Conservation (phyloP, 1,140 invertebrate species). For the Cherax destructor region DNA sequence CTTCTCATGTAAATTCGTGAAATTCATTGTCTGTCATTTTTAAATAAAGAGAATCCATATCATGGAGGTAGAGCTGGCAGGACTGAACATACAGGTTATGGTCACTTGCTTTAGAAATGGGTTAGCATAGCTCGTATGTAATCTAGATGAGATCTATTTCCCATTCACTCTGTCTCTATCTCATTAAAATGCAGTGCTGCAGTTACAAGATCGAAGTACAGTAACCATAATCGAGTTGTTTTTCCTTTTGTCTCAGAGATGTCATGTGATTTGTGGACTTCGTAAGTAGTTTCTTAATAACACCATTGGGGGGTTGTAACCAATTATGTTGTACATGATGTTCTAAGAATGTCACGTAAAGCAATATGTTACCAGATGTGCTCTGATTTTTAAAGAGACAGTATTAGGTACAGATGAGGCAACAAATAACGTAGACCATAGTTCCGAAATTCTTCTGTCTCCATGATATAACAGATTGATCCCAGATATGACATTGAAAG, state of each 20-base stretch:
- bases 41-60: too few species aligned
- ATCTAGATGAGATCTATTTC: conserved; percentile 21
- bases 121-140: conserved; percentile 11
- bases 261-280: not conserved
- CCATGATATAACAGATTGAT: too few species aligned
- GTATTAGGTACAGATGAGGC: too few species aligned
- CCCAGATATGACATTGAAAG: too few species aligned
- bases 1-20: conserved; percentile 6
- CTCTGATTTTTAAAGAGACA: too few species aligned
- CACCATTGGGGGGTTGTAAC: not conserved
- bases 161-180: conserved; percentile 33
- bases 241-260: not conserved
- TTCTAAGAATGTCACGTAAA: not conserved
- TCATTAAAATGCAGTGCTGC: conserved; percentile 37
- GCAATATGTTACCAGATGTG: too few species aligned
- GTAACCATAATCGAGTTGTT: conserved; percentile 25
- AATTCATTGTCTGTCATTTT: not conserved
- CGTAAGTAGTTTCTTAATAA: not conserved
- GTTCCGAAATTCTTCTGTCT: too few species aligned
- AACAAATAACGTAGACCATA: too few species aligned
- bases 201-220: conserved; percentile 26
- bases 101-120: conserved; percentile 1
- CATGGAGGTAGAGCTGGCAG: too few species aligned
- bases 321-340: not conserved
- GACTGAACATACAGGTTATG: conserved; percentile 3